Base-by-base conservation (phyloP, 2,888 invertebrate species). In the Machimus atricapillus region DNA sequence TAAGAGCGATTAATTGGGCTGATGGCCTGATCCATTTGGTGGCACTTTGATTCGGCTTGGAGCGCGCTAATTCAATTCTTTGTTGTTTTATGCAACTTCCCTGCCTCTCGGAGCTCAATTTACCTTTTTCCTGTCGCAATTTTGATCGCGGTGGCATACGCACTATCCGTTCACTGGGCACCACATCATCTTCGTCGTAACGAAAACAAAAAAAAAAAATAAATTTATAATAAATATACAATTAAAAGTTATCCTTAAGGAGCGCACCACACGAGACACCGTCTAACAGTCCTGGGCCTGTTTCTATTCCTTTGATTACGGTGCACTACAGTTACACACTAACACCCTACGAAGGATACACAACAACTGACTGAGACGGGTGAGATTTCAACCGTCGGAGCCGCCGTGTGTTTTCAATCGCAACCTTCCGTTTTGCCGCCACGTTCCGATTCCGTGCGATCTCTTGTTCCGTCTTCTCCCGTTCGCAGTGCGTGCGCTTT, bases 281-380 rank as follows among this genome's bases (percentile, higher is more conserved):
- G 88, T 89, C 88, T 89, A 89, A 89, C 89, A 89, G 74, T 86
- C 86, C 43, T 86, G 82, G 79, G 86, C 89, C 89, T 90, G 89
- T 89, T 88, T 89, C 89, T 89, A 88, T 89, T 89, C 89, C 88
- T 89, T n/a, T 90, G 90, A 90, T 90, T 90, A 90, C 89, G 89
- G 91, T 91, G 90, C 90, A 90, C 90, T 90, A 91, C 91, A 91
- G 90, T 91, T 90, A 90, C 88, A 90, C 90, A 91, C 91, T 91
- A 91, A 92, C 92, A 92, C 92, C 92, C 91, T 91, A 91, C 92
- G 92, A 92, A 92, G 92, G 92, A 92, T 92, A 92, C 92, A 92
- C 92, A 92, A 92, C 92, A 92, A 92, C 92, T 92, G 92, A 90
- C 91, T 90, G 90, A 89, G 90, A 90, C 90, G 90, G 90, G 90